phyloP scores from a whole-genome alignment of 2,888 invertebrate genomes.

The Amorpha juglandis region DNA sequence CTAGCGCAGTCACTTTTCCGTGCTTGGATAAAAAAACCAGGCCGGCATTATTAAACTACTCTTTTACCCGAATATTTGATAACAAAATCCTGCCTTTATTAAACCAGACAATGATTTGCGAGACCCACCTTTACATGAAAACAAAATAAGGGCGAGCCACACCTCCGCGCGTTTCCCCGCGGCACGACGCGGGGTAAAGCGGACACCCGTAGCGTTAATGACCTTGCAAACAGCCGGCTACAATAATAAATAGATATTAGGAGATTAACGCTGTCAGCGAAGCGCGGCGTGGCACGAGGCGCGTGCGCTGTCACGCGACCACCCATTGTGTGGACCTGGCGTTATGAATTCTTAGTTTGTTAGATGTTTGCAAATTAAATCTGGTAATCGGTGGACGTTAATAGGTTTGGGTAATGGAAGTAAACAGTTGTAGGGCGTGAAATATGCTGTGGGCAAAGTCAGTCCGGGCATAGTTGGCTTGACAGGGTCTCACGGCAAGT shows the following conservation, averaged over 20 bases:
- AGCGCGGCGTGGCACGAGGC: slow-evolving; percentile 44
- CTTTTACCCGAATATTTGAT: background rate
- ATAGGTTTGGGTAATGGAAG: slow-evolving; percentile 3
- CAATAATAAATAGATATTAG: slow-evolving; percentile 71
- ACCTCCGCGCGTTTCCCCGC: slow-evolving; percentile 9
- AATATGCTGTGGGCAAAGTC: slow-evolving; percentile 13
- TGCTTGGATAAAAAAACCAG: no score
- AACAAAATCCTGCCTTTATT: background rate
- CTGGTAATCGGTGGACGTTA: slow-evolving; percentile 8
- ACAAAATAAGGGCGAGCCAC: slow-evolving; percentile 23
- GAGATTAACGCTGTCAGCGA: slow-evolving; percentile 57
- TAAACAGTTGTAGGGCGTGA: slow-evolving; percentile 23
- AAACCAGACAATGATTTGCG: slow-evolving; percentile 1
- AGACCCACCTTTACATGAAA: background rate
- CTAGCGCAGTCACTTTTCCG: no score
- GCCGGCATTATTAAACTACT: background rate
- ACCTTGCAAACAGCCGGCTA: slow-evolving; percentile 60
- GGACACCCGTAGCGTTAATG: slow-evolving; percentile 62
- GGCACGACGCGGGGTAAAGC: background rate
- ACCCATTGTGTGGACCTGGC: slow-evolving; percentile 42
- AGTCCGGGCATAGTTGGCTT: background rate
- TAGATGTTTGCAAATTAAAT: slow-evolving; percentile 26
- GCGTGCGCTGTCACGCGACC: slow-evolving; percentile 20
- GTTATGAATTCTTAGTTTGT: slow-evolving; percentile 36
- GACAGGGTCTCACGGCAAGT: background rate